Conservation (phyloP, 1,140 invertebrate genomes). For the Drosophila biarmipes region DNA sequence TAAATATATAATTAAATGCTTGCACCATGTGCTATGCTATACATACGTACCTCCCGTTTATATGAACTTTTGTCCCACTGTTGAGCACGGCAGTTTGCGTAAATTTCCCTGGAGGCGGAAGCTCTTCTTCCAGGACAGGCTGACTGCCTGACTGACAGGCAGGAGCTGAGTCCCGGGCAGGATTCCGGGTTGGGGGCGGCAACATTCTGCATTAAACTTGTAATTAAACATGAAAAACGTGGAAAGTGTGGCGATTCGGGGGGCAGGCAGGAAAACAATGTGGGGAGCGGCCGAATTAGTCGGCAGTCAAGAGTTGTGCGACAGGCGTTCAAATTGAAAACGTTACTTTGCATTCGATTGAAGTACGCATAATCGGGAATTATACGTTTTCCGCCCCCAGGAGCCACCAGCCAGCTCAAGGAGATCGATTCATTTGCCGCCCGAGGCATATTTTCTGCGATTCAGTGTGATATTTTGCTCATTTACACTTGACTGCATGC, state of each 20-base stretch:
- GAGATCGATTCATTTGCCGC: conserved; percentile 60
- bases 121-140: conserved; percentile 30
- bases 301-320: conserved; percentile 44
- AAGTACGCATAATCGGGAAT: conserved; percentile 44
- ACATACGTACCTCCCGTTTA: neutral
- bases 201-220: conserved; percentile 68
- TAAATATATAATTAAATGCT: too few relatives aligned
- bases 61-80: neutral
- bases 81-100: conserved; percentile 36
- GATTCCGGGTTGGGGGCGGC: conserved; percentile 23
- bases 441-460: conserved; percentile 66
- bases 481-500: conserved; percentile 75
- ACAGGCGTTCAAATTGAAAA: conserved; percentile 69
- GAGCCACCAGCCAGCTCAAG: neutral
- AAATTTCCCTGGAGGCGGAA: conserved; percentile 73
- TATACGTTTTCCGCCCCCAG: conserved; percentile 27
- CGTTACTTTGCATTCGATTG: conserved; percentile 77
- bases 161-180: conserved; percentile 23
- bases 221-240: conserved; percentile 80
- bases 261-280: conserved; percentile 36
- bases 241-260: conserved; percentile 69
- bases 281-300: conserved; percentile 6
- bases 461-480: conserved; percentile 74
- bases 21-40: too few relatives aligned
- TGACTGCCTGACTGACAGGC: conserved; percentile 30